These are phyloP conservation scores for Pseudopipra pipra DNA, from an alignment of 2,113 vertebrate species.

Conservation along the genomic window DNA sequence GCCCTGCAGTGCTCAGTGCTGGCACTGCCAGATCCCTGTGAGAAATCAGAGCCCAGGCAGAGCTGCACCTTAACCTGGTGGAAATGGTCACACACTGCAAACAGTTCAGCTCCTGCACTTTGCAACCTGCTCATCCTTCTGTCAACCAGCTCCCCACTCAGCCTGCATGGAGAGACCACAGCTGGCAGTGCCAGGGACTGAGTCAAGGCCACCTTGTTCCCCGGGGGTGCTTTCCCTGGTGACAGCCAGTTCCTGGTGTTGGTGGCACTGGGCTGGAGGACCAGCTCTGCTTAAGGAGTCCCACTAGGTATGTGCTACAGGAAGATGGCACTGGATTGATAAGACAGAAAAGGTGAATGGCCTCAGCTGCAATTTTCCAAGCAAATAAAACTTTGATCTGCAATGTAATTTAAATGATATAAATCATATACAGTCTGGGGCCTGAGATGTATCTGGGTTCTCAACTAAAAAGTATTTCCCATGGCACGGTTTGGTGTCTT, in stretches of 20 bases:
- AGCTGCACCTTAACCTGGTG: background rate
- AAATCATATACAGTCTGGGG: background rate
- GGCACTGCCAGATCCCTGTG: background rate
- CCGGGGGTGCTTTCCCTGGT: background rate
- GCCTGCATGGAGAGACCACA: background rate
- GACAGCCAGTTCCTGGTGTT: accelerated
- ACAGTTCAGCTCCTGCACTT: background rate
- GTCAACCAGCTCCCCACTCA: background rate
- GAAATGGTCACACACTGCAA: background rate
- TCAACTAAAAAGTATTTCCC: background rate
- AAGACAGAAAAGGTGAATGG: background rate
- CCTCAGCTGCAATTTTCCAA: background rate
- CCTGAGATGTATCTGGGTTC: background rate
- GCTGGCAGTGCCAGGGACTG: background rate
- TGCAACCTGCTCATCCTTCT: background rate
- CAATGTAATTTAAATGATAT: background rate
- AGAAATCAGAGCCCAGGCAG: background rate
- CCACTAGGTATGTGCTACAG: background rate
- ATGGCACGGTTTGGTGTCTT: background rate
- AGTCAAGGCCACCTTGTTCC: background rate
- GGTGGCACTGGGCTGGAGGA: background rate
- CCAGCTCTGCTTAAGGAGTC: background rate
- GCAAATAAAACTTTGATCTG: background rate
- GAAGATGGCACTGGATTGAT: background rate
- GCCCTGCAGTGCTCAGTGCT: background rate